Percentiles rank a stretch among this genome's conserved stretches.
Conservation (phyloP, 2,888 invertebrate species). For the Doris montereyensis region DNA sequence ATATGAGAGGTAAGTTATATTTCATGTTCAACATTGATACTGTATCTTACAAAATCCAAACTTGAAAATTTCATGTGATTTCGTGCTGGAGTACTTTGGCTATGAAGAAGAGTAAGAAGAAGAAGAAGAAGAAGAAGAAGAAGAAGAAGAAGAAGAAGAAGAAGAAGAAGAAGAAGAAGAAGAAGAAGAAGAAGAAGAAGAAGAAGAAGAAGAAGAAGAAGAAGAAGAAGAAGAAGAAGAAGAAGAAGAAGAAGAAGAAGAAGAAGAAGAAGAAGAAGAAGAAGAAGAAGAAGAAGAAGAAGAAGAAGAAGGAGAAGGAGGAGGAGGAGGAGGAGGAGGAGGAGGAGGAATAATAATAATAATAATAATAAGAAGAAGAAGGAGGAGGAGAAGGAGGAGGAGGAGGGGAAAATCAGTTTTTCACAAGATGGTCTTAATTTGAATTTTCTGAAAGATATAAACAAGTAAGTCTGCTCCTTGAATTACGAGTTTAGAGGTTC, state of each 20-base stretch:
- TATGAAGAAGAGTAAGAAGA: no score
- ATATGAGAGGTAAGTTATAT: constrained; percentile 76
- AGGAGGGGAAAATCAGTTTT: no score
- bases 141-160: neutral
- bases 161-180: neutral
- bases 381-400: no score
- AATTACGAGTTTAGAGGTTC: no score
- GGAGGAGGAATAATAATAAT: no score
- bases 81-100: neutral
- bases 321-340: constrained; percentile 6
- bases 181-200: neutral
- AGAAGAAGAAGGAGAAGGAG: constrained; percentile 17
- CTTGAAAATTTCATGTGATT: neutral
- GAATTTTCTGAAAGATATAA: no score
- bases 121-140: neutral
- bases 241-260: neutral
- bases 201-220: no score
- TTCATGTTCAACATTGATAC: no score
- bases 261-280: neutral
- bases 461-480: no score
- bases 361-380: no score
- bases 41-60: neutral
- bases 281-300: constrained; percentile 27
- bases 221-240: constrained; percentile 48
- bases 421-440: no score